These are phyloP conservation scores for Phalacrocorax pelagicus DNA, from an alignment of 2,113 vertebrate genomes.

Conservation along the genomic window DNA sequence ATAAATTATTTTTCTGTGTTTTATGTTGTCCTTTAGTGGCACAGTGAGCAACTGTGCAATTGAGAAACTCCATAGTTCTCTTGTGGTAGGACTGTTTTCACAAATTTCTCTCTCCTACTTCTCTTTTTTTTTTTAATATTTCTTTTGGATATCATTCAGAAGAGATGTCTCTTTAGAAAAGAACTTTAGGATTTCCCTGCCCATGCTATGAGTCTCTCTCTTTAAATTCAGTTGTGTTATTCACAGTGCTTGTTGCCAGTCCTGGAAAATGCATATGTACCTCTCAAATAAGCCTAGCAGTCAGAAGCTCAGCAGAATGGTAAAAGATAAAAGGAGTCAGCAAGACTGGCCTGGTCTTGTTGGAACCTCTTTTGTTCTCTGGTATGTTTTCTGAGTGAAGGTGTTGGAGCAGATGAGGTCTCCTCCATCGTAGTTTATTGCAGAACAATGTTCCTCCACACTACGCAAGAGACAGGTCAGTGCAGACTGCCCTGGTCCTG, in stretches of 20 bases:
- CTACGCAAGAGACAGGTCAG: neutral
- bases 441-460: neutral
- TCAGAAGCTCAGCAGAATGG: neutral
- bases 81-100: neutral
- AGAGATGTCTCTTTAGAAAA: neutral
- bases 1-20: neutral
- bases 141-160: neutral
- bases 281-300: neutral
- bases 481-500: neutral
- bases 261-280: neutral
- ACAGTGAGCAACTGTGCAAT: neutral
- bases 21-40: neutral
- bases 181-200: neutral
- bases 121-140: neutral
- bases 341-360: neutral
- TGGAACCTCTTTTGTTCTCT: neutral
- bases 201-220: neutral
- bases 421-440: neutral
- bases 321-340: neutral
- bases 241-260: neutral
- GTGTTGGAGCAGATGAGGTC: neutral
- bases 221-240: neutral
- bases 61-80: neutral
- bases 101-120: neutral
- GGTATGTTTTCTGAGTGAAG: neutral